A percentile compares a stretch with the other conserved stretches of the same genome.
Evolutionary conservation across 2,888 invertebrate genomes (phyloP).

Genomic region (Ptycholaimellus sp.): DNA sequence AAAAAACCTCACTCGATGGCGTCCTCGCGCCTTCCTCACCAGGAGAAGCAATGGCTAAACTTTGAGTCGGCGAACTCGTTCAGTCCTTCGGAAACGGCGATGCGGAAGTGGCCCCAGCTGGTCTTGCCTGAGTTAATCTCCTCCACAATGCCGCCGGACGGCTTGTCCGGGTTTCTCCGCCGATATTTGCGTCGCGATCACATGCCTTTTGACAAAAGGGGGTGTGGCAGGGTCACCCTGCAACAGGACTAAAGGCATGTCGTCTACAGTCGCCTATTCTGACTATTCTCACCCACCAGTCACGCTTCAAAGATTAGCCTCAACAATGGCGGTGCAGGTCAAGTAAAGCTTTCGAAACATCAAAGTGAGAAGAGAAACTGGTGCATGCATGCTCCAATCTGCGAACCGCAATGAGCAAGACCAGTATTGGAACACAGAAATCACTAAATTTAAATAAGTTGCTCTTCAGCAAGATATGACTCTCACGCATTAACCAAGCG

Average conservation of each 20-base stretch:
- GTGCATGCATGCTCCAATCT: too few relatives aligned
- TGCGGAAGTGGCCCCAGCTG: conserved; percentile 99
- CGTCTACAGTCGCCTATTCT: too few relatives aligned
- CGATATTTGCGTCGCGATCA: conserved; percentile 92
- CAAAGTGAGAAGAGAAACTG: too few relatives aligned
- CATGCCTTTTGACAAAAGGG: conserved; percentile 81
- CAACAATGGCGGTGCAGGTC: too few relatives aligned
- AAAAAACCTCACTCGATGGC: conserved; percentile 31
- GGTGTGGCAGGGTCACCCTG: conserved; percentile 51
- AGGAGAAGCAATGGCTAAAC: conserved; percentile 97
- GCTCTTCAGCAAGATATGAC: too few relatives aligned
- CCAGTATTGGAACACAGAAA: too few relatives aligned
- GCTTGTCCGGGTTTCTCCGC: conserved; percentile 76
- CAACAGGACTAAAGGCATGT: neutral
- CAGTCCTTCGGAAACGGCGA: conserved; percentile 82
- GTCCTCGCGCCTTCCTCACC: conserved; percentile 77
- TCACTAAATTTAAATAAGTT: too few relatives aligned
- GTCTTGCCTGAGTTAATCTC: conserved; percentile 95
- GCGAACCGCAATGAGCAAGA: too few relatives aligned
- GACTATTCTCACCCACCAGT: too few relatives aligned
- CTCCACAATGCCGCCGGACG: conserved; percentile 85
- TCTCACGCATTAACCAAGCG: too few relatives aligned
- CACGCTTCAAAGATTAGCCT: too few relatives aligned
- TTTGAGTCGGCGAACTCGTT: conserved; percentile 99
- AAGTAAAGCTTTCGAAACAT: too few relatives aligned